Base-by-base conservation (phyloP, 1,140 invertebrate species). In the Phenacoccus solenopsis region DNA sequence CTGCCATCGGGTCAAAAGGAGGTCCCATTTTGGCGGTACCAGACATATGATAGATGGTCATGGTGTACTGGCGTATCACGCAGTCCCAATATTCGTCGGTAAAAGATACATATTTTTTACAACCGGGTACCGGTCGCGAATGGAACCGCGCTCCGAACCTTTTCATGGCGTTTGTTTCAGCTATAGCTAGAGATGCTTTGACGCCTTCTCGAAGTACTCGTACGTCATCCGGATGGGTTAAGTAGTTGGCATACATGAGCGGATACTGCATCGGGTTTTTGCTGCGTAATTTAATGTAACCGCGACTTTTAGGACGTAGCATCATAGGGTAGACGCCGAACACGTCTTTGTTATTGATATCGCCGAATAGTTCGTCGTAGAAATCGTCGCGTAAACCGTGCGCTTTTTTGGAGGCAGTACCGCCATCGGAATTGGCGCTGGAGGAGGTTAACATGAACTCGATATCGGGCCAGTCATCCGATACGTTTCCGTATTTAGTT, bases 401-500 rank as follows among this genome's bases (percentile, higher is more conserved):
- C 0, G 90, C 90, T 49, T 81, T 85, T 74, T 89, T 90, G 0
- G 88, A 86, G 70, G 88, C 72, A 5, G 74, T 74, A 0, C 75
- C 89, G n/a, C 88, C 87, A 73, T 93, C 90, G 0, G 90, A 90
- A 64, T 82, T 86, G 0, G 88, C 88, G 0, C 88, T 89, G 0
- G 88, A 85, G n/a, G 90, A 88, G 0, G 90, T 88, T 76, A 93
- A 80, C 88, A 91, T 93, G 75, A 94, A 93, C 73, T 93, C 90
- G 69, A 94, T 93, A 75, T 95, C 92, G 0, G 91, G 91, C 90
- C 90, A 94, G 75, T 93, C 91, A 70, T 91, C 88, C 0, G 84
- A 83, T 70, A 85, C 80, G 75, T 93, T 93, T 0, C 88, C 88
- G 76, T 93, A 93, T 77, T 93, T 93, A 0, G 91, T 93, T 0